phyloP scores from a whole-genome alignment of 2,888 invertebrate genomes.

The Cheiracanthium punctorium region DNA sequence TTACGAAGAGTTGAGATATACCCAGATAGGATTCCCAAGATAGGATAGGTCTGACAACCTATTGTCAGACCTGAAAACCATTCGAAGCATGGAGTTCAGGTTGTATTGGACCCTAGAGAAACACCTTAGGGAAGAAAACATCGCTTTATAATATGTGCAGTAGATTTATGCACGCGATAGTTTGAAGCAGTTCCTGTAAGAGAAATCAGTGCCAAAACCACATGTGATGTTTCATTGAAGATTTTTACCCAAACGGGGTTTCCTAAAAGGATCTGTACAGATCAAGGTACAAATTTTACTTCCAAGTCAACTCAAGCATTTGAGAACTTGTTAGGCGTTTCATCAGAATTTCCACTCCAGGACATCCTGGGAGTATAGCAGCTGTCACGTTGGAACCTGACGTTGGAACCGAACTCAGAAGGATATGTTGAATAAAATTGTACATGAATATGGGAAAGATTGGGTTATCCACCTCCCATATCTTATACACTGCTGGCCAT shows the following conservation, averaged over 20 bases:
- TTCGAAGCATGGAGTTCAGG: too few relatives aligned
- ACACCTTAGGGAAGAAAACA: too few relatives aligned
- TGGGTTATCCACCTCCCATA: neutral
- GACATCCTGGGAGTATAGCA: neutral
- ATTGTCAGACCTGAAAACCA: too few relatives aligned
- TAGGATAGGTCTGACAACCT: too few relatives aligned
- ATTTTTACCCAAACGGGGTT: neutral
- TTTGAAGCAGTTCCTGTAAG: too few relatives aligned
- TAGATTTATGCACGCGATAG: too few relatives aligned
- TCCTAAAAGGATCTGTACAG: neutral
- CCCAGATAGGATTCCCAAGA: neutral
- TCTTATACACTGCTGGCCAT: too few relatives aligned
- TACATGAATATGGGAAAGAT: neutral
- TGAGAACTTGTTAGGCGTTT: neutral
- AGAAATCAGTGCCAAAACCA: too few relatives aligned
- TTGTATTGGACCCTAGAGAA: too few relatives aligned
- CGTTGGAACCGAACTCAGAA: neutral
- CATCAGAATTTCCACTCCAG: neutral
- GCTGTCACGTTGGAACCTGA: too few relatives aligned
- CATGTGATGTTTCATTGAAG: neutral
- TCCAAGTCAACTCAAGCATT: neutral
- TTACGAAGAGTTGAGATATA: too few relatives aligned
- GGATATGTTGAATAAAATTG: neutral
- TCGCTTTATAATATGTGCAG: too few relatives aligned
- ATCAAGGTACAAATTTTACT: constrained; percentile 7